Percentiles rank a stretch among this genome's conserved stretches.
Conservation (phyloP, 2,797 vertebrate genomes). For the Galaxias olidus region DNA sequence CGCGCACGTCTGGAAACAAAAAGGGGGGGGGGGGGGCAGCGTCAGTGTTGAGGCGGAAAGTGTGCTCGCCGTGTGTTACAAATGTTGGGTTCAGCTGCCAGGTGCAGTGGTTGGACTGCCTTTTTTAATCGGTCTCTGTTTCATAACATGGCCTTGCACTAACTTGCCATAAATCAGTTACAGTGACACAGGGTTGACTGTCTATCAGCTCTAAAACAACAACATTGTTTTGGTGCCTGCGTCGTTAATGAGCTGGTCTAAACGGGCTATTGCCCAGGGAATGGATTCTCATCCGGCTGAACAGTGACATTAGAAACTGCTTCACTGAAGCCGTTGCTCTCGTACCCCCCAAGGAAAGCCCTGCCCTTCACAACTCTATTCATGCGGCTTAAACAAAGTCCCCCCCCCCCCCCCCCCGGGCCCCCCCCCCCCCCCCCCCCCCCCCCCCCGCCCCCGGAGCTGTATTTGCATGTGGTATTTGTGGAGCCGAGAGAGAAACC, state of each 20-base stretch:
- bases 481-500: constrained; percentile 12
- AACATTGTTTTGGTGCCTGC: constrained; percentile 23
- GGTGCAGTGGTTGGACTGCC: too few species aligned
- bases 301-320: constrained; percentile 23
- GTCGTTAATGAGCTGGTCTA: constrained; percentile 15
- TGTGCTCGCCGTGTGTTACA: background rate
- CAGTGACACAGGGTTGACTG: constrained; percentile 12
- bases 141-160: too few species aligned
- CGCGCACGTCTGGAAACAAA: constrained; percentile 84
- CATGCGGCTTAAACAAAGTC: constrained; percentile 26
- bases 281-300: constrained; percentile 5
- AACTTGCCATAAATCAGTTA: constrained; percentile 1
- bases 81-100: too few species aligned
- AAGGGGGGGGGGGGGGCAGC: background rate
- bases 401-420: constrained; percentile 9
- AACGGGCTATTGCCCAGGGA: constrained; percentile 18
- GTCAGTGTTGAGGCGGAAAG: background rate
- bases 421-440: background rate
- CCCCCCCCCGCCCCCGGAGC: constrained; percentile 3
- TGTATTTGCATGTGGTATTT: constrained; percentile 33
- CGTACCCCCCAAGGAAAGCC: background rate
- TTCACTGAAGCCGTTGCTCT: background rate
- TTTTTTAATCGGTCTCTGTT: too few species aligned
- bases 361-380: constrained; percentile 14
- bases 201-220: constrained; percentile 29